Evolutionary conservation across 2,113 vertebrate genomes (phyloP).

Genomic region (Nanorana parkeri): DNA sequence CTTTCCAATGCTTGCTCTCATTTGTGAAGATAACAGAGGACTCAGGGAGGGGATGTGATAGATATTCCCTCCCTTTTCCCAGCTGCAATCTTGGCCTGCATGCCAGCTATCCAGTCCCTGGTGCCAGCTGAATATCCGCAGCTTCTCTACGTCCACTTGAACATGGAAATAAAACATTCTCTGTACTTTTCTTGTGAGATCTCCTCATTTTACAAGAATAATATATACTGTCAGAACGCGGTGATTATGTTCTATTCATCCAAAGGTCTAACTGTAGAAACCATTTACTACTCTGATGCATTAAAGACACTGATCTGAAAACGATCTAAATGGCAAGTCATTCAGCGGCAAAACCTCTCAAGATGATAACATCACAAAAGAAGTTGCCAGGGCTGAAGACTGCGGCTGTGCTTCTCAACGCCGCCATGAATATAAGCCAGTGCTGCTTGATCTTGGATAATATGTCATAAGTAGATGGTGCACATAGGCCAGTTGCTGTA

Average conservation of each 20-base stretch:
- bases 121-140: too few relatives aligned
- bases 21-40: too few relatives aligned
- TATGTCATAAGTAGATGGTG: not conserved
- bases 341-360: constrained; percentile 6
- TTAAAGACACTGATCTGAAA: constrained; percentile 27
- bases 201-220: not conserved
- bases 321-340: constrained; percentile 4
- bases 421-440: not conserved
- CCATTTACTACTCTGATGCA: constrained; percentile 25
- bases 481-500: constrained; percentile 10
- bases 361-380: constrained; percentile 23
- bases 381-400: constrained; percentile 10
- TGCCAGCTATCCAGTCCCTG: too few relatives aligned
- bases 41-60: too few relatives aligned
- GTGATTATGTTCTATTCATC: not conserved
- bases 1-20: too few relatives aligned
- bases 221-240: constrained; percentile 22
- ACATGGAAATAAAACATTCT: not conserved
- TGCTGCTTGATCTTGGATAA: constrained; percentile 16
- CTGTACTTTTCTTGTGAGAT: not conserved
- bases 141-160: too few relatives aligned
- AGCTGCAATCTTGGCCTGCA: not conserved
- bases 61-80: not conserved
- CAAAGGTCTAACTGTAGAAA: constrained; percentile 6
- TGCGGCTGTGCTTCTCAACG: not conserved